Base-by-base conservation (phyloP, 2,113 vertebrate genomes). In the Psittacus erithacus region DNA sequence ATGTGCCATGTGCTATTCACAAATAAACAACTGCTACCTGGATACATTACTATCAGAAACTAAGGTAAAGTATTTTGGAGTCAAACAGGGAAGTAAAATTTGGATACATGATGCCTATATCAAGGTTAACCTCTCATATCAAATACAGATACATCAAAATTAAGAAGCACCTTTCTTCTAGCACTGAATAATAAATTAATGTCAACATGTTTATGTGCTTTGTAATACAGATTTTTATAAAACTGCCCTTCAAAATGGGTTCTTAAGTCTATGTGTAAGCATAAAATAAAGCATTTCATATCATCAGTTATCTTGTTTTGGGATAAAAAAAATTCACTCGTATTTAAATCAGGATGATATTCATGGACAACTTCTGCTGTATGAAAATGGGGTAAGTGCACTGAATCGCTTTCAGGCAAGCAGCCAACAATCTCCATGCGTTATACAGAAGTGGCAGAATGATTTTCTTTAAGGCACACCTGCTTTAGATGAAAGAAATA, bases 401-500 rank as follows among this genome's bases (percentile, higher is more conserved):
- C 88, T 60, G 67, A 96, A 96, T 96, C 1, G 10, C 35, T 94
- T 49, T 96, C 88, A 96, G 86, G 76, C 79, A 81, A 80, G 76
- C n/a, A 83, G 79, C 77, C 89, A 97, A 86, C 75, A 77, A 62
- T 94, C 89, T 91, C 74, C 65, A 59, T 43, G 68, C 2, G 2
- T 89, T 83, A 67, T 38, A 50, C 53, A 87, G 59, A 97, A 96
- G 81, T 92, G 85, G 86, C 67, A 96, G 94, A 65, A 73, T 82
- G 88, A 93, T 93, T 96, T 95, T 62, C 91, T 88, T 78, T 78
- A 86, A 95, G 92, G 81, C 67, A 57, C 47, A 89, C 84, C 73
- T 97, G 92, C 87, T 96, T 96, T 82, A 68, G 82, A 91, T 62
- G 95, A 93, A 96, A 96, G 91, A 95, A 97, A 97, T 96, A 95